These are phyloP conservation scores for Diadophis punctatus DNA, from an alignment of 2,113 vertebrate species.

Conservation along the genomic window DNA sequence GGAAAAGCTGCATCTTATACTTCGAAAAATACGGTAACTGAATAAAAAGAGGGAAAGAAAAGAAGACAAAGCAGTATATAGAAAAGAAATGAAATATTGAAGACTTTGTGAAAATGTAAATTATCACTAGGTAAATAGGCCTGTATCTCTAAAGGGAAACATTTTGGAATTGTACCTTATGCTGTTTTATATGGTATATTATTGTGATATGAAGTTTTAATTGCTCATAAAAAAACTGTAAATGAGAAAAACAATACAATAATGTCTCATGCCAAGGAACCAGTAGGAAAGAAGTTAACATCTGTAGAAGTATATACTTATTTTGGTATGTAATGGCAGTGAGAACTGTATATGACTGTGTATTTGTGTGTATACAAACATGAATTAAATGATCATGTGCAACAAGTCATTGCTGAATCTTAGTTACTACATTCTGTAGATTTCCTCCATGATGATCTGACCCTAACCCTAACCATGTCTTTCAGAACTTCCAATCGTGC, in stretches of 20 bases:
- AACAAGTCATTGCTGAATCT: background rate
- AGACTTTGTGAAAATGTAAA: background rate
- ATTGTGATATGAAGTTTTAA: background rate
- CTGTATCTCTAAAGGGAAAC: background rate
- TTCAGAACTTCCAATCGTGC: background rate
- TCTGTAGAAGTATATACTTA: background rate
- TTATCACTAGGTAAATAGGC: background rate
- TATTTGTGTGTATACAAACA: background rate
- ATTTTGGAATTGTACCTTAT: background rate
- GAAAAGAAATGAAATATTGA: background rate
- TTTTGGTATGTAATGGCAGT: background rate
- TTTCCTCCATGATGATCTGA: background rate
- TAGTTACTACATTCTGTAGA: background rate
- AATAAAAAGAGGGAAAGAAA: background rate
- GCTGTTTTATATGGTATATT: background rate
- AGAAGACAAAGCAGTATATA: background rate
- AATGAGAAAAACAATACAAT: background rate
- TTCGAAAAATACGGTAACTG: too few species aligned
- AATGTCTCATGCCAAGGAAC: background rate
- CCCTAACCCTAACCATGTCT: background rate
- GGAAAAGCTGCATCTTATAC: too few species aligned
- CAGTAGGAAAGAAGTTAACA: background rate
- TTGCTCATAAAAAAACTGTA: background rate
- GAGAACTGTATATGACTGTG: background rate
- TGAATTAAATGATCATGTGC: background rate